Evolutionary conservation across 2,888 invertebrate genomes (phyloP).

Genomic region (Chrysomela aeneicollis): DNA sequence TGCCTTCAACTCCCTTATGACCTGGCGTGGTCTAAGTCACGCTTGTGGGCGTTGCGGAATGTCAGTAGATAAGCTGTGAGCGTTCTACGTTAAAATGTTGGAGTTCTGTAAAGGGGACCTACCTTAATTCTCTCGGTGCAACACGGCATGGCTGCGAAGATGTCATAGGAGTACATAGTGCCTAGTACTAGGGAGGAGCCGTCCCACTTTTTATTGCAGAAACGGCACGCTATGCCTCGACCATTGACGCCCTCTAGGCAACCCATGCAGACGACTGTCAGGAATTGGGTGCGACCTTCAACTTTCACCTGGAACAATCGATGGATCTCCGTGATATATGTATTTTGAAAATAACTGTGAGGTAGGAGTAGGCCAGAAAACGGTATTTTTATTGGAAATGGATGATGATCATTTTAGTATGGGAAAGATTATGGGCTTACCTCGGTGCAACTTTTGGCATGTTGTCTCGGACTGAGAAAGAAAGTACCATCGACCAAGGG

Average conservation of each 20-base stretch:
- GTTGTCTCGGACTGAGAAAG: slow-evolving; percentile 94
- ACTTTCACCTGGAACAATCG: slow-evolving; percentile 77
- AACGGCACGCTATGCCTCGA: slow-evolving; percentile 81
- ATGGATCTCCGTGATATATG: background rate
- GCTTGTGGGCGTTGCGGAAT: too few relatives aligned
- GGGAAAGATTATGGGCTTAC: too few relatives aligned
- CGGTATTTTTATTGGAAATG: too few relatives aligned
- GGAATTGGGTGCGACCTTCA: slow-evolving; percentile 87
- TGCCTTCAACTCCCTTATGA: too few relatives aligned
- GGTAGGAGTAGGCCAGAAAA: too few relatives aligned
- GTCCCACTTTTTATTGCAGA: slow-evolving; percentile 88
- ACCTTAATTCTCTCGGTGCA: slow-evolving; percentile 93
- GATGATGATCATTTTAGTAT: too few relatives aligned
- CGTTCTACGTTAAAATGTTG: too few relatives aligned
- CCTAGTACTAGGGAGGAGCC: slow-evolving; percentile 93
- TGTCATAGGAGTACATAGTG: slow-evolving; percentile 98
- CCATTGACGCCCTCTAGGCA: slow-evolving; percentile 86
- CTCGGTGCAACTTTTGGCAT: slow-evolving; percentile 87
- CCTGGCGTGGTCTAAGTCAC: too few relatives aligned
- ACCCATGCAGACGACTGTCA: slow-evolving; percentile 94
- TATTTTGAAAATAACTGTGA: too few relatives aligned
- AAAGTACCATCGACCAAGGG: slow-evolving; percentile 97
- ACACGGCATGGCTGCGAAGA: slow-evolving; percentile 97
- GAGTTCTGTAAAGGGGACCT: slow-evolving; percentile 54
- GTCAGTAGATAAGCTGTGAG: too few relatives aligned